Conservation (phyloP, 2,797 vertebrate species). For the Artibeus jamaicensis region DNA sequence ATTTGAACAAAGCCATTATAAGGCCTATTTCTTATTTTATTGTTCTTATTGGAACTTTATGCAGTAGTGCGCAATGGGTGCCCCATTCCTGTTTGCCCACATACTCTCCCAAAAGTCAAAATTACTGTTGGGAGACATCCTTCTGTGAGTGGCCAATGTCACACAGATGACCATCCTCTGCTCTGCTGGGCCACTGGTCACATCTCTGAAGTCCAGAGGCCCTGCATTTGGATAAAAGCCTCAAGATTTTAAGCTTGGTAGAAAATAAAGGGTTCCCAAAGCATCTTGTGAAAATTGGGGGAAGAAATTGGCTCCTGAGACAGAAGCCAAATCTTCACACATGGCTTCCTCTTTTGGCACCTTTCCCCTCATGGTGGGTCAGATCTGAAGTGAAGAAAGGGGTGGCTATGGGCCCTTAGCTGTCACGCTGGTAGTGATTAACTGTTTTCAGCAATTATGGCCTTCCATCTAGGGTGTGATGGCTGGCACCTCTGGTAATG, state of each 20-base stretch:
- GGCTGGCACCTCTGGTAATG: conserved; percentile 84
- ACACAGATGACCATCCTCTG: neutral
- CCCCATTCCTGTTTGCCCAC: neutral
- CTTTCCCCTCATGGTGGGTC: conserved; percentile 25
- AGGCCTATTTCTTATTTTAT: neutral
- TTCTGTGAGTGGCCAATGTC: neutral
- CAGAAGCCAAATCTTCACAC: neutral
- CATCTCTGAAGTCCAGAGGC: neutral
- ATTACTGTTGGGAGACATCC: neutral
- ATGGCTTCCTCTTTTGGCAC: conserved; percentile 50
- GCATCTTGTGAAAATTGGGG: neutral
- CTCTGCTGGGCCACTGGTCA: neutral
- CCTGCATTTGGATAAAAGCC: neutral
- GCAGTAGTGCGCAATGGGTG: neutral
- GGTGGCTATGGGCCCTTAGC: conserved; percentile 69
- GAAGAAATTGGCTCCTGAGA: neutral
- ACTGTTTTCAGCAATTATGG: conserved; percentile 83
- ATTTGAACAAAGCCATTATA: neutral
- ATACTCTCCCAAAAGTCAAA: neutral
- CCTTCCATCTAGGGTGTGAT: conserved; percentile 82
- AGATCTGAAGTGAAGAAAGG: conserved; percentile 62
- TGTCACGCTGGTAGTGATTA: conserved; percentile 79
- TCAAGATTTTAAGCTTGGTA: neutral
- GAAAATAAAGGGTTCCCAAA: neutral
- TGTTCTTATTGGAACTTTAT: neutral